These are phyloP conservation scores for Semicossyphus pulcher DNA, from an alignment of 2,113 vertebrate species.

Conservation along the genomic window DNA sequence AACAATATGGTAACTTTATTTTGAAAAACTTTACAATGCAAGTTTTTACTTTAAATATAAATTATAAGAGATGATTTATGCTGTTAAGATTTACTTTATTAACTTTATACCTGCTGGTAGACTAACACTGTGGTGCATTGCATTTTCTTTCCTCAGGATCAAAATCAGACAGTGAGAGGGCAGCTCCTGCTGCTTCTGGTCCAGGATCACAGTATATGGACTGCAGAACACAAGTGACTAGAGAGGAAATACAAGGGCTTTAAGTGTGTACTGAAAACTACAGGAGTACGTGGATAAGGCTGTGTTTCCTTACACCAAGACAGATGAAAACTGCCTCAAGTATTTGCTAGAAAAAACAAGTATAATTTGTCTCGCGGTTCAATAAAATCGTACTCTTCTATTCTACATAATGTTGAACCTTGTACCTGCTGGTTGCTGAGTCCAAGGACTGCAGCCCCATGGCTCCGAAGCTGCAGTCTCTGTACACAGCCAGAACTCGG, in stretches of 20 bases:
- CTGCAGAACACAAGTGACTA: slow-evolving; percentile 62
- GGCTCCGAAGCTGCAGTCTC: slow-evolving; percentile 65
- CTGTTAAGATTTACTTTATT: neutral
- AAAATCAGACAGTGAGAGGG: slow-evolving; percentile 73
- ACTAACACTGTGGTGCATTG: slow-evolving; percentile 65
- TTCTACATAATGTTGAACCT: neutral
- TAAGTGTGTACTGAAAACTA: no score
- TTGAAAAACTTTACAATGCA: no score
- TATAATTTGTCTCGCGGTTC: no score
- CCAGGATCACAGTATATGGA: slow-evolving; percentile 17
- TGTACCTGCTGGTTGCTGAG: slow-evolving; percentile 80
- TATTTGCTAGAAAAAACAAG: no score
- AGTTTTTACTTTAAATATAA: no score
- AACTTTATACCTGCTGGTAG: slow-evolving; percentile 76
- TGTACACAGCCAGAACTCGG: slow-evolving; percentile 63
- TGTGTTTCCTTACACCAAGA: neutral
- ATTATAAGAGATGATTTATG: neutral
- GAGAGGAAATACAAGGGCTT: no score
- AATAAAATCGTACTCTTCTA: neutral
- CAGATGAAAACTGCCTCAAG: no score
- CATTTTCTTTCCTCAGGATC: slow-evolving; percentile 83
- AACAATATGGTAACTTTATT: slow-evolving; percentile 12
- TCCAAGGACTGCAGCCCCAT: slow-evolving; percentile 56
- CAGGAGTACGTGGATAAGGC: neutral
- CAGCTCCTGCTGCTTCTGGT: slow-evolving; percentile 30